Percentiles rank a stretch among this genome's conserved stretches.
These are phyloP conservation scores for Phaonia tiefii DNA, from an alignment of 2,888 invertebrate genomes.

Conservation along the genomic window DNA sequence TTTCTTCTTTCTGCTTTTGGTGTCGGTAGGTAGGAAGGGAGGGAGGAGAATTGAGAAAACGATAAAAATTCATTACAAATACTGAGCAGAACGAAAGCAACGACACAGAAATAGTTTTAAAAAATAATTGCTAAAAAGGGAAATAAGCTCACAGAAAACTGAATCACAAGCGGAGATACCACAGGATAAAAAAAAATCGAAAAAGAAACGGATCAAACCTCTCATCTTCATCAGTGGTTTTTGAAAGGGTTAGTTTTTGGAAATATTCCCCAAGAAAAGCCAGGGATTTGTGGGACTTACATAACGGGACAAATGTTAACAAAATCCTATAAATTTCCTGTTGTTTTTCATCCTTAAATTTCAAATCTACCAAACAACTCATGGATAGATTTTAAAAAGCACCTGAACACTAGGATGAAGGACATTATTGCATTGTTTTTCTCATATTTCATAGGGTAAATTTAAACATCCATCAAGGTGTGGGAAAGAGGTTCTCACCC, in stretches of 20 bases:
- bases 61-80: constrained; percentile 58
- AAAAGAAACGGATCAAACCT: constrained; percentile 15
- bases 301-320: too few relatives aligned
- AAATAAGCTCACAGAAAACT: too few relatives aligned
- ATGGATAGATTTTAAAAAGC: too few relatives aligned
- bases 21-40: not conserved
- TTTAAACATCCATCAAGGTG: too few relatives aligned
- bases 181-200: not conserved
- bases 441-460: too few relatives aligned
- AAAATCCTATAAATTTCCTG: too few relatives aligned
- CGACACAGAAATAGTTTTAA: constrained; percentile 16
- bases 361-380: too few relatives aligned
- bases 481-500: too few relatives aligned
- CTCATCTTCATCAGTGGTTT: constrained; percentile 50
- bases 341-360: too few relatives aligned
- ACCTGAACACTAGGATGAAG: too few relatives aligned
- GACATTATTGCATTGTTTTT: too few relatives aligned
- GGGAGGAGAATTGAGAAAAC: constrained; percentile 23
- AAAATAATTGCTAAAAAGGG: constrained; percentile 33
- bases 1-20: not conserved
- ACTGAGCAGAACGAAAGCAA: not conserved
- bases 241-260: not conserved
- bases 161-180: too few relatives aligned
- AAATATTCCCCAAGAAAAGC: not conserved
- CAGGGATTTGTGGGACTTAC: not conserved